These are phyloP conservation scores for Mesochorus sp. DNA, from an alignment of 2,888 invertebrate genomes.

Conservation along the genomic window DNA sequence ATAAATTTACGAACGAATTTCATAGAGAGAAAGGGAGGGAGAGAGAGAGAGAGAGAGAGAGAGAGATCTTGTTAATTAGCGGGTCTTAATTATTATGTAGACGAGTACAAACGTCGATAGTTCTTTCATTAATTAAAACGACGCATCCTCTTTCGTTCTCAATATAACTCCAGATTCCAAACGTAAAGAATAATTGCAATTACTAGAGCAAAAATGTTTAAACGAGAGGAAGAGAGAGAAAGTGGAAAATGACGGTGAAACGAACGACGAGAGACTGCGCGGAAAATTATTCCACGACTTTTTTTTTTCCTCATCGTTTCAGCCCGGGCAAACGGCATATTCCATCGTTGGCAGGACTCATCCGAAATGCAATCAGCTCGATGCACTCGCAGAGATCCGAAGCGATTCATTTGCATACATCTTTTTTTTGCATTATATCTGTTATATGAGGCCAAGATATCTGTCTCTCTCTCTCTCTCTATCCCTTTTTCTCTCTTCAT, in stretches of 20 bases:
- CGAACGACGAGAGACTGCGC: not conserved
- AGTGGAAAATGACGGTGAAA: not conserved
- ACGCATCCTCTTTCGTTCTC: not conserved
- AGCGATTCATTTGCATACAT: conserved; percentile 58
- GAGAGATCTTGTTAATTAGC: no score
- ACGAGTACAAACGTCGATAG: no score
- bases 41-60: no score
- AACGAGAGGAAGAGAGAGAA: conserved; percentile 1
- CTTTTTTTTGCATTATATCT: conserved; percentile 36
- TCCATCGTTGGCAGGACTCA: conserved; percentile 33
- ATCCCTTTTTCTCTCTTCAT: conserved; percentile 4
- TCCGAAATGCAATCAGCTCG: conserved; percentile 56
- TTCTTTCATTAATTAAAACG: no score
- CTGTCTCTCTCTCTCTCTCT: not conserved
- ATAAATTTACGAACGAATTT: not conserved
- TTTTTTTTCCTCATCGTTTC: conserved; percentile 18
- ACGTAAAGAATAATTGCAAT: conserved; percentile 54
- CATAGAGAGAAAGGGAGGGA: no score
- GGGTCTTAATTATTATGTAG: no score
- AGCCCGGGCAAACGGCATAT: conserved; percentile 11
- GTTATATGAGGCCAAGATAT: conserved; percentile 32
- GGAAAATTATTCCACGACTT: conserved; percentile 28
- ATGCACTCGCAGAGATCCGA: conserved; percentile 56
- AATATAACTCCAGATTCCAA: not conserved
- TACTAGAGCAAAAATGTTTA: conserved; percentile 12